phyloP scores from a whole-genome alignment of 30 jellyfish, hydroid and myxozoan species.

The Catostylus mosaicus region DNA sequence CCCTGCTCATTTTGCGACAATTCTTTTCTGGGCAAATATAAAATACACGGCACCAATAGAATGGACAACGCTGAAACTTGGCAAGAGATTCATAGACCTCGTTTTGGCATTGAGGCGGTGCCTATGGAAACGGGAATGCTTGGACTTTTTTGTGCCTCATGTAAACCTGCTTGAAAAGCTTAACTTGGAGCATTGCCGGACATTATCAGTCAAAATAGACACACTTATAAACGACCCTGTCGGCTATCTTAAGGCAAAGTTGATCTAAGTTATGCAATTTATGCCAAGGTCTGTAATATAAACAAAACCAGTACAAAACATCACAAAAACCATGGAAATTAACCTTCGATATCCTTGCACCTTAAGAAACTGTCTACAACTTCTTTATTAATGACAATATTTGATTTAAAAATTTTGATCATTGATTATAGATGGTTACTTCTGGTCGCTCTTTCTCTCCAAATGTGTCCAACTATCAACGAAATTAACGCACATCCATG shows the following conservation, averaged over 20 bases:
- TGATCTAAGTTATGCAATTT: not conserved
- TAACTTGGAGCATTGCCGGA: conserved; percentile 40
- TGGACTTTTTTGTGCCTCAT: conserved; percentile 82
- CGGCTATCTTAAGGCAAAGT: conserved; percentile 17
- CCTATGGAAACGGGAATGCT: conserved; percentile 75
- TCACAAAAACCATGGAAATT: too few relatives aligned
- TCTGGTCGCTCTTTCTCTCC: too few relatives aligned
- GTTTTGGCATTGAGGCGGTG: conserved; percentile 84
- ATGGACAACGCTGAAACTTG: conserved; percentile 75
- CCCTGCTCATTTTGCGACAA: conserved; percentile 81
- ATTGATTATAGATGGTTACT: too few relatives aligned
- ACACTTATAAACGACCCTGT: conserved; percentile 70
- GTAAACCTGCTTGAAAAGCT: conserved; percentile 60
- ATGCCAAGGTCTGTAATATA: too few relatives aligned
- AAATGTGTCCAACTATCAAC: too few relatives aligned
- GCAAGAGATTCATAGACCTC: conserved; percentile 83
- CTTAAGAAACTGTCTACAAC: too few relatives aligned
- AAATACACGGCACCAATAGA: conserved; percentile 69
- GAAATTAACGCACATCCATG: too few relatives aligned
- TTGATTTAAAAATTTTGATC: too few relatives aligned
- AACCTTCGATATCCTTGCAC: too few relatives aligned
- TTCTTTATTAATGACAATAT: too few relatives aligned
- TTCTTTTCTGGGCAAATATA: conserved; percentile 82
- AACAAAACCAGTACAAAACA: too few relatives aligned
- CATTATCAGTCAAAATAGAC: conserved; percentile 58